Evolutionary conservation across 2,797 vertebrate species (phyloP).

Genomic region (Fistularia tabacaria): DNA sequence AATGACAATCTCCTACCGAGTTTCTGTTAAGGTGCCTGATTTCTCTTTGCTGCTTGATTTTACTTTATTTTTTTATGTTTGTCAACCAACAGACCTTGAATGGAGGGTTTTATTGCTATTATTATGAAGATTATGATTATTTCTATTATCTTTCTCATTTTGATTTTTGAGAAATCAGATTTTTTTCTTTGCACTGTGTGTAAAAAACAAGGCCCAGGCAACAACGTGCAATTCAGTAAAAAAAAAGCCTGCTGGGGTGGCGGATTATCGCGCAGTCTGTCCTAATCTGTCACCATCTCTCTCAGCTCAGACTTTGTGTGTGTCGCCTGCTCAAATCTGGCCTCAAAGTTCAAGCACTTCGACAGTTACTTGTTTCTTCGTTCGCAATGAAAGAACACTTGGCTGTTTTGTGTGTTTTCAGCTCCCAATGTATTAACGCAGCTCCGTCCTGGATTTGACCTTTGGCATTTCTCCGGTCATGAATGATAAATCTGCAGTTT

Average conservation of each 20-base stretch:
- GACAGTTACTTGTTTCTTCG: too few species aligned
- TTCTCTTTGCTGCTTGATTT: constrained; percentile 42
- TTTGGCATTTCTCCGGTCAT: constrained; percentile 4
- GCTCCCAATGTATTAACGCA: constrained; percentile 3
- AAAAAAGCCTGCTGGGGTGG: constrained; percentile 11
- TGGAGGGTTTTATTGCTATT: constrained; percentile 13
- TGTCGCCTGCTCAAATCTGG: constrained; percentile 30
- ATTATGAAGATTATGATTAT: too few species aligned
- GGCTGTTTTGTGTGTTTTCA: neutral
- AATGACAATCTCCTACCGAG: constrained; percentile 54
- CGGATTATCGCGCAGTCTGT: constrained; percentile 18
- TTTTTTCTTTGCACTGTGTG: constrained; percentile 15
- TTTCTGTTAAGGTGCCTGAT: constrained; percentile 40
- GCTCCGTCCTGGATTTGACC: constrained; percentile 4
- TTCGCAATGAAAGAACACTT: too few species aligned
- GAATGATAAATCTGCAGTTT: neutral
- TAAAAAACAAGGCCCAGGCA: constrained; percentile 32
- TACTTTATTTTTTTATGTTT: constrained; percentile 32
- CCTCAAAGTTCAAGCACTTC: neutral
- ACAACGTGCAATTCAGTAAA: constrained; percentile 40
- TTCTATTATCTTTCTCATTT: neutral
- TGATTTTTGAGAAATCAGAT: neutral
- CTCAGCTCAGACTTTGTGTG: constrained; percentile 16
- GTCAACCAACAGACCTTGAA: constrained; percentile 8
- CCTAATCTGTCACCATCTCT: constrained; percentile 5